These are phyloP conservation scores for Marronus borbonicus DNA, from an alignment of 2,888 invertebrate genomes.

Conservation along the genomic window DNA sequence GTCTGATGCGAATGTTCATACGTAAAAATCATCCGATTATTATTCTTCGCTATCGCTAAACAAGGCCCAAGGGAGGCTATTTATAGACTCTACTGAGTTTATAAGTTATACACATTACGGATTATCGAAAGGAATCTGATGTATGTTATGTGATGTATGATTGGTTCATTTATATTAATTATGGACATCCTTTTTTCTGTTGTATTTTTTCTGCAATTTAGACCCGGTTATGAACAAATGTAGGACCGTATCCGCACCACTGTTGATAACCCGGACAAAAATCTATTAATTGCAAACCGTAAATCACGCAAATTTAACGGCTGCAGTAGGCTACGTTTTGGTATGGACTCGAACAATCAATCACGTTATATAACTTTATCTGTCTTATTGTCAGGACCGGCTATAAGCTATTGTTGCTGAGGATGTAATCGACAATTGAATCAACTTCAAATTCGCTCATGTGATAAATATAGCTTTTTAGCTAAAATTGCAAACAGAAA, in stretches of 20 bases:
- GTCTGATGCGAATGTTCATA: not conserved
- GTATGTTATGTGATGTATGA: not conserved
- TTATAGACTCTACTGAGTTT: not conserved
- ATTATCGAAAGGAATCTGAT: not conserved
- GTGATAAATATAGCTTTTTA: no score
- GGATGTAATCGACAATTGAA: no score
- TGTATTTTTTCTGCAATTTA: not conserved
- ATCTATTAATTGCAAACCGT: not conserved
- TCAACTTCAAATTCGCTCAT: no score
- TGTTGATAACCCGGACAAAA: not conserved
- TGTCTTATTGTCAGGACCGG: no score
- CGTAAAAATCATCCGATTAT: not conserved
- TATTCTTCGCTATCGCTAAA: conserved; percentile 1
- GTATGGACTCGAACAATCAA: no score
- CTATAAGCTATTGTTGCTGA: no score
- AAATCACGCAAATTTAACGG: conserved; percentile 7
- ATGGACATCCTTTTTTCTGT: not conserved
- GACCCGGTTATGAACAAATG: not conserved
- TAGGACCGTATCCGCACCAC: not conserved
- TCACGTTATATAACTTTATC: not conserved
- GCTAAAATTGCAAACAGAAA: no score
- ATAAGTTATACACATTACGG: not conserved
- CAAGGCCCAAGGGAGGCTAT: conserved; percentile 2
- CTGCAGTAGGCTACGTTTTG: not conserved
- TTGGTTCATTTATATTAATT: not conserved